Percentiles rank a stretch among this genome's conserved stretches.
Conservation (phyloP, 2,113 vertebrate species). For the Andinoacara biseriatus region DNA sequence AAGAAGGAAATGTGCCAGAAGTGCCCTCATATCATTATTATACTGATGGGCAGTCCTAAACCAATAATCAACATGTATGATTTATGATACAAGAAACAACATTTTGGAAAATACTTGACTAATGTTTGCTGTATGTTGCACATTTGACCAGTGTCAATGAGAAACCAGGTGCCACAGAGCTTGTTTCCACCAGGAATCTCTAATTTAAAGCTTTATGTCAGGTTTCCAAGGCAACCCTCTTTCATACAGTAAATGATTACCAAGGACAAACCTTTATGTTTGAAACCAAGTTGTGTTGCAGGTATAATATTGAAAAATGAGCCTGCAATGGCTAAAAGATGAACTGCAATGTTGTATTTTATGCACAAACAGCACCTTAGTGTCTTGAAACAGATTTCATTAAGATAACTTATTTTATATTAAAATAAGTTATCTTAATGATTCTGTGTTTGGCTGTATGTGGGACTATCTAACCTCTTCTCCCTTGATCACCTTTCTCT, state of each 20-base stretch:
- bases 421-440: background rate
- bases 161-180: constrained; percentile 6
- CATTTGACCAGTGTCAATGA: constrained; percentile 13
- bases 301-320: background rate
- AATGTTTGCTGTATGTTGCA: background rate
- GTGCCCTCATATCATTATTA: constrained; percentile 38
- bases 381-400: background rate
- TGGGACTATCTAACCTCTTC: constrained; percentile 15
- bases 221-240: constrained; percentile 65
- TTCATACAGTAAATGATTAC: constrained; percentile 24
- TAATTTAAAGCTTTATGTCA: constrained; percentile 34
- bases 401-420: background rate
- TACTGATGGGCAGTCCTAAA: background rate
- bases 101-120: background rate
- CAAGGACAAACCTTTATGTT: constrained; percentile 50
- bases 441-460: background rate
- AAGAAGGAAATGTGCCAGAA: constrained; percentile 31
- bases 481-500: constrained; percentile 25
- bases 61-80: constrained; percentile 15
- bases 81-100: background rate
- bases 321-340: background rate
- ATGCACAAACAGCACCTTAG: background rate
- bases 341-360: background rate
- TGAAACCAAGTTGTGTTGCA: constrained; percentile 27
- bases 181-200: constrained; percentile 11